phyloP scores from a whole-genome alignment of 2,113 vertebrate genomes.

The Choloepus hoffmanni region DNA sequence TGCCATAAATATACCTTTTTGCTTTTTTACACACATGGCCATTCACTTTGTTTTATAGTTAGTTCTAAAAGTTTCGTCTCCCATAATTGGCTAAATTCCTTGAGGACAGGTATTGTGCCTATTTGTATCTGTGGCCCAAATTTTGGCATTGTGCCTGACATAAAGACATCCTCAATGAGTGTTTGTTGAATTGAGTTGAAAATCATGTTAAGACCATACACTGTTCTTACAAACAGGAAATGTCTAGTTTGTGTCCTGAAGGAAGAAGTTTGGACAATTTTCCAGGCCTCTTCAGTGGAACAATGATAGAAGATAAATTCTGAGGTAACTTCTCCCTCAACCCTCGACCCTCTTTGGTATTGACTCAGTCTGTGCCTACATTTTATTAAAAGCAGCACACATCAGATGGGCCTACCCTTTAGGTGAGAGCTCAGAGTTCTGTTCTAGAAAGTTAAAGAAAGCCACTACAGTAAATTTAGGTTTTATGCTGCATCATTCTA shows the following conservation, averaged over 20 bases:
- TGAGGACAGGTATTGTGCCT: background rate
- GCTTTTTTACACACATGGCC: background rate
- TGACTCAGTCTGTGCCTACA: background rate
- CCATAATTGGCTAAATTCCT: background rate
- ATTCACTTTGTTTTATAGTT: background rate
- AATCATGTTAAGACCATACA: background rate
- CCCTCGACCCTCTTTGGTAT: background rate
- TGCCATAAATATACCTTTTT: background rate
- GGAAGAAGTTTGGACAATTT: background rate
- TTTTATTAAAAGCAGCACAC: background rate
- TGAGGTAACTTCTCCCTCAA: background rate
- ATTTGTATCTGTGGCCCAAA: background rate
- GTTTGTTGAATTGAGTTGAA: background rate
- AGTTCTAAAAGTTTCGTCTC: background rate
- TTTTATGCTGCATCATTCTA: background rate
- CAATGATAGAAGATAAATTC: background rate
- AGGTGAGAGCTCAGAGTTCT: background rate
- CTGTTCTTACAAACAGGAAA: background rate
- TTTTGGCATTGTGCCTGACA: background rate
- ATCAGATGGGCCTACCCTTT: background rate
- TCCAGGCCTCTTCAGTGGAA: background rate
- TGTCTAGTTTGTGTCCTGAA: background rate
- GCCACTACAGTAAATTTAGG: background rate
- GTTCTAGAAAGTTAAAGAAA: conserved; percentile 17
- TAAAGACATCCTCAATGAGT: background rate